Evolutionary conservation across 1,140 invertebrate genomes (phyloP).

Genomic region (Trichonephila clavipes): DNA sequence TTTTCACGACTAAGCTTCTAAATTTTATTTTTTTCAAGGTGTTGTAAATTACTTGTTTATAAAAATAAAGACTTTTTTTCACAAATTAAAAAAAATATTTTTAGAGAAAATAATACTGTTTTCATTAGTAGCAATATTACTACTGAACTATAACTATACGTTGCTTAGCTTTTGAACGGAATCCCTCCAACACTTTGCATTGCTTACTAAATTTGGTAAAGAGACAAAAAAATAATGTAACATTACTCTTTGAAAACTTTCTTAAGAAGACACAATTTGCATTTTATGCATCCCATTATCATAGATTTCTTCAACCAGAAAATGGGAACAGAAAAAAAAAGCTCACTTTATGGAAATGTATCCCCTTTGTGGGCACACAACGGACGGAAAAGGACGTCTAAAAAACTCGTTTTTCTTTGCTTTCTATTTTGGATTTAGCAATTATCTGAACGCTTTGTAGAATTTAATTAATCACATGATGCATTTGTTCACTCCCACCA

Average conservation of each 20-base stretch:
- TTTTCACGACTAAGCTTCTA: too few relatives aligned
- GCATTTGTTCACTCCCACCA: neutral
- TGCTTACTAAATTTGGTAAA: neutral
- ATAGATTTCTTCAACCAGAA: neutral
- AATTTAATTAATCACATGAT: constrained; percentile 51
- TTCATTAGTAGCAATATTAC: too few relatives aligned
- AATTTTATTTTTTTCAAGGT: too few relatives aligned
- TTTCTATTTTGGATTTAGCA: neutral
- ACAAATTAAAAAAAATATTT: too few relatives aligned
- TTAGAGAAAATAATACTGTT: too few relatives aligned
- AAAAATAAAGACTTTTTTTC: too few relatives aligned
- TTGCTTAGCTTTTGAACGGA: neutral
- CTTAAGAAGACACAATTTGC: neutral
- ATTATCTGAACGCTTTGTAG: constrained; percentile 49
- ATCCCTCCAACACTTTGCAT: neutral
- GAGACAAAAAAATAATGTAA: neutral
- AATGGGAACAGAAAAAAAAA: neutral
- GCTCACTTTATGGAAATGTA: neutral
- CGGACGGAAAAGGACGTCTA: constrained; percentile 5
- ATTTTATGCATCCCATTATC: constrained; percentile 30
- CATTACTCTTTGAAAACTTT: neutral
- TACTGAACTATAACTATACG: neutral
- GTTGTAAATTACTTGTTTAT: too few relatives aligned
- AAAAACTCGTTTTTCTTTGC: constrained; percentile 29
- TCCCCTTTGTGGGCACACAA: neutral